These are phyloP conservation scores for Caenorhabditis angaria DNA, from an alignment of 2,888 invertebrate species.

Conservation along the genomic window DNA sequence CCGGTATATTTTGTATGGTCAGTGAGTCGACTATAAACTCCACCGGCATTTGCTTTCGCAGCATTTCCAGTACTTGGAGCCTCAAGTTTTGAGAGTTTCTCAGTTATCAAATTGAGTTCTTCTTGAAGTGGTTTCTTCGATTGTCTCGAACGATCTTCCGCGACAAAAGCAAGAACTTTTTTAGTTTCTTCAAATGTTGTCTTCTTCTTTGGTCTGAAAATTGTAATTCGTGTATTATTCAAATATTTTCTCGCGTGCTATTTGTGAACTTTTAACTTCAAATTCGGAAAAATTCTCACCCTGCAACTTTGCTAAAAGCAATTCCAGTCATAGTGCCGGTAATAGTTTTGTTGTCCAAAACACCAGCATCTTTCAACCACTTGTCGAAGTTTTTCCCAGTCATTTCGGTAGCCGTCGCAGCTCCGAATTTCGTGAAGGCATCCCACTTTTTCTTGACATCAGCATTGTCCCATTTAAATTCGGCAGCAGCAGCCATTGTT, in stretches of 20 bases:
- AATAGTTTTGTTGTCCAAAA: constrained; percentile 64
- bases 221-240: no score
- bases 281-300: no score
- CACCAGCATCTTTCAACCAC: constrained; percentile 71
- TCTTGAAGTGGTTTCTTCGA: constrained; percentile 68
- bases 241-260: not conserved
- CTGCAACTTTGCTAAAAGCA: constrained; percentile 71
- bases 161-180: constrained; percentile 66
- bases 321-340: constrained; percentile 72
- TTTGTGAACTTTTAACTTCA: not conserved
- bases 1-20: constrained; percentile 71
- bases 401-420: constrained; percentile 68
- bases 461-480: constrained; percentile 64
- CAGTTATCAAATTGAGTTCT: constrained; percentile 69
- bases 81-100: constrained; percentile 66
- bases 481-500: constrained; percentile 46
- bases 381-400: constrained; percentile 72
- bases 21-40: constrained; percentile 71
- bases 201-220: constrained; percentile 70
- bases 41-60: constrained; percentile 64
- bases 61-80: constrained; percentile 65
- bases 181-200: constrained; percentile 71
- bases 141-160: constrained; percentile 65
- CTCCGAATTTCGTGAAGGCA: constrained; percentile 69
- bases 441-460: constrained; percentile 67